A percentile compares a stretch with the other conserved stretches of the same genome.
These are phyloP conservation scores for Plectus sambesii DNA, from an alignment of 1,140 invertebrate species.

Conservation along the genomic window DNA sequence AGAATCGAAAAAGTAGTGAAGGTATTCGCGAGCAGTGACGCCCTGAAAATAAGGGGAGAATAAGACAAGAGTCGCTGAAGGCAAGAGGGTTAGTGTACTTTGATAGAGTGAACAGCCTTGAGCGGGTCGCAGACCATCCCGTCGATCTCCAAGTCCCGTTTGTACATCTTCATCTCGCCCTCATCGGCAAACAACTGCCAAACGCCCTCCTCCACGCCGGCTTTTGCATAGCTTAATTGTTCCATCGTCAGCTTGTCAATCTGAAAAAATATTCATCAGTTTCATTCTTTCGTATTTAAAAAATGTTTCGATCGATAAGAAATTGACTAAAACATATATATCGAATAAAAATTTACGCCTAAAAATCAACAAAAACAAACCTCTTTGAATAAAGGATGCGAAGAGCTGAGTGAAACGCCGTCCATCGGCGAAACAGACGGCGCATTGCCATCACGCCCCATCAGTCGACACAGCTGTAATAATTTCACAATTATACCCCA, in stretches of 20 bases:
- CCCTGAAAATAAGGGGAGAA: constrained; percentile 53
- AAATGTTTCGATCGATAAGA: constrained; percentile 1
- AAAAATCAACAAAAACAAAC: constrained; percentile 1
- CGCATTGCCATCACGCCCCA: not conserved
- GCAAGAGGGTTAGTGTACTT: constrained; percentile 47
- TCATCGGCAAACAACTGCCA: constrained; percentile 98
- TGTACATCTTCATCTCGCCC: constrained; percentile 96
- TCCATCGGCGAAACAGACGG: not conserved
- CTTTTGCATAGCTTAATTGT: constrained; percentile 69
- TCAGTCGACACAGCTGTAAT: not conserved
- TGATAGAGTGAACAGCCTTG: constrained; percentile 90
- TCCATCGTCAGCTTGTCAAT: constrained; percentile 61
- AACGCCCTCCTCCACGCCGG: constrained; percentile 67
- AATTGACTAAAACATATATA: no score
- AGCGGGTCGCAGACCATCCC: constrained; percentile 93
- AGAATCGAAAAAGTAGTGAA: constrained; percentile 94
- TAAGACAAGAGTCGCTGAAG: constrained; percentile 9
- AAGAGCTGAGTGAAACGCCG: not conserved
- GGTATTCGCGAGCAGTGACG: constrained; percentile 90
- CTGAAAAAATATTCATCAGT: constrained; percentile 1
- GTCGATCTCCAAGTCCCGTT: constrained; percentile 68
- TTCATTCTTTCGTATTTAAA: no score
- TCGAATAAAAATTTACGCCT: constrained; percentile 8
- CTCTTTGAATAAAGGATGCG: constrained; percentile 11
- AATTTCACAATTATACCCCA: no score